Conservation (phyloP, 2,113 vertebrate species). For the Holacanthus passer region DNA sequence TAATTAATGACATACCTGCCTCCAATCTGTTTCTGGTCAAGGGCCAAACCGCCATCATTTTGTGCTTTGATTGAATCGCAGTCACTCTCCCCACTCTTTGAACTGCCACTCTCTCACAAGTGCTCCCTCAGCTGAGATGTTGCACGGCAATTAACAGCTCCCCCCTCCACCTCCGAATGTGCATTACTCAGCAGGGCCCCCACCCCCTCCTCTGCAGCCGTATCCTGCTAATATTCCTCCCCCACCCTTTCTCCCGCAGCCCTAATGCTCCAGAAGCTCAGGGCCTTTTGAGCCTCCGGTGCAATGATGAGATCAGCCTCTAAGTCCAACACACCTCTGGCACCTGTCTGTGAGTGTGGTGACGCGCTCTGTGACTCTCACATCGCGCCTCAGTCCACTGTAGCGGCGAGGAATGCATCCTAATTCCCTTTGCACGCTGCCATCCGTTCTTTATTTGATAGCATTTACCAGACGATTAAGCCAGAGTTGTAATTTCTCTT, state of each 20-base stretch:
- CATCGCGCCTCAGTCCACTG: constrained; percentile 30
- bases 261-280: constrained; percentile 32
- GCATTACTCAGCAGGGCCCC: constrained; percentile 45
- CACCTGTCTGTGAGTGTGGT: constrained; percentile 44
- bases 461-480: constrained; percentile 54
- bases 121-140: constrained; percentile 56
- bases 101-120: constrained; percentile 65
- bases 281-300: constrained; percentile 31
- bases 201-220: constrained; percentile 26
- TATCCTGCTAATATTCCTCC: constrained; percentile 32
- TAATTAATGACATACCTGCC: constrained; percentile 66
- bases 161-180: constrained; percentile 35
- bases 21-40: constrained; percentile 69
- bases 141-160: constrained; percentile 70
- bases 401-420: constrained; percentile 23
- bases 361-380: constrained; percentile 40
- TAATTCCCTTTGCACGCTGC: constrained; percentile 14
- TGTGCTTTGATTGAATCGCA: constrained; percentile 70
- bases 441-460: constrained; percentile 33
- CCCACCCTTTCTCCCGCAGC: constrained; percentile 15
- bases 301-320: constrained; percentile 43
- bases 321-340: constrained; percentile 36
- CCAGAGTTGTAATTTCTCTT: constrained; percentile 50
- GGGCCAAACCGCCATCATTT: constrained; percentile 63
- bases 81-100: constrained; percentile 58